Conservation (phyloP, 2,888 invertebrate species). For the Caenorhabditis sp. region DNA sequence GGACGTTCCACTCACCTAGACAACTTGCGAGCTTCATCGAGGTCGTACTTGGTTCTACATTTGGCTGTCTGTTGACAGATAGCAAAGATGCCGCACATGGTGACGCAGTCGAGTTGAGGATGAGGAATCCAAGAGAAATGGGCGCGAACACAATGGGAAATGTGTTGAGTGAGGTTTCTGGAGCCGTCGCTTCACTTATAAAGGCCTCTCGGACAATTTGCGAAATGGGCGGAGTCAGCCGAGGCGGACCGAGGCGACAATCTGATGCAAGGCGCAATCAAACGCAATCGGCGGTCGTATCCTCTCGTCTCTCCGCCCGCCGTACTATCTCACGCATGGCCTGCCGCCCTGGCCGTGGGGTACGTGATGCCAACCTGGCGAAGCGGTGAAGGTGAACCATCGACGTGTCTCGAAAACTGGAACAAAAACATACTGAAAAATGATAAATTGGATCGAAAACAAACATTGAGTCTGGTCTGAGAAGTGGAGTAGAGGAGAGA, state of each 20-base stretch:
- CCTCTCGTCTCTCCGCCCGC: constrained; percentile 17
- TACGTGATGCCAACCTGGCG: background rate
- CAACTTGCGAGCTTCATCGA: constrained; percentile 73
- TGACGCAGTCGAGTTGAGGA: constrained; percentile 37
- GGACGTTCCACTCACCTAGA: constrained; percentile 63
- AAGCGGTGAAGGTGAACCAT: constrained; percentile 14
- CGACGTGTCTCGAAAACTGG: constrained; percentile 13
- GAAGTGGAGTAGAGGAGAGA: too few species aligned
- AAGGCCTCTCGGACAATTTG: constrained; percentile 35
- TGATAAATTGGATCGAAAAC: constrained; percentile 51
- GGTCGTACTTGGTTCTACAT: constrained; percentile 59
- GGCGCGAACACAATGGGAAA: constrained; percentile 16
- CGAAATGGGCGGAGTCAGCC: constrained; percentile 38
- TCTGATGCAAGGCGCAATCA: constrained; percentile 62
- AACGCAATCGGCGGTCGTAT: constrained; percentile 46
- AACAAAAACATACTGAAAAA: constrained; percentile 58
- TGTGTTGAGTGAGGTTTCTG: constrained; percentile 32
- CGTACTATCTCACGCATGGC: constrained; percentile 22
- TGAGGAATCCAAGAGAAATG: constrained; percentile 53
- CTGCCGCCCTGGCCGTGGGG: constrained; percentile 13
- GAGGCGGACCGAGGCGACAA: constrained; percentile 46
- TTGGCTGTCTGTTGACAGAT: constrained; percentile 75
- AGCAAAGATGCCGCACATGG: constrained; percentile 82
- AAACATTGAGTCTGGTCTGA: constrained; percentile 7
- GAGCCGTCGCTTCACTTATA: constrained; percentile 49